Percentiles rank a stretch among this genome's conserved stretches.
Conservation (phyloP, 2,797 vertebrate genomes). For the Jordanella pulchra region DNA sequence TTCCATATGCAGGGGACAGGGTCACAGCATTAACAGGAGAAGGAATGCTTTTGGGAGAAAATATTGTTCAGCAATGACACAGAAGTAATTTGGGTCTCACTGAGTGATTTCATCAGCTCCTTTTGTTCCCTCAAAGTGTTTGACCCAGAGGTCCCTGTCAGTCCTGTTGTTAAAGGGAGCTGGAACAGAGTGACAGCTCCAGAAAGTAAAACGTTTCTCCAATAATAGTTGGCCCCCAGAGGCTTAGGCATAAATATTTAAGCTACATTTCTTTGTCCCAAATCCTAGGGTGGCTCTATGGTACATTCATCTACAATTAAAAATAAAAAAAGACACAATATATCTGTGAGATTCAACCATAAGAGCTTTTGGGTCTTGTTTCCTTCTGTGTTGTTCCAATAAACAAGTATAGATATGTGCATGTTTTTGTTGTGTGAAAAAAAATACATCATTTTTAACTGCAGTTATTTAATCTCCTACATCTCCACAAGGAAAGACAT, state of each 20-base stretch:
- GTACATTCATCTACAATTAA: constrained; percentile 81
- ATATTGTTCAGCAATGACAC: constrained; percentile 89
- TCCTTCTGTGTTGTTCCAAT: constrained; percentile 31
- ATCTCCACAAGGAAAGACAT: constrained; percentile 24
- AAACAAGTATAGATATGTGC: constrained; percentile 24
- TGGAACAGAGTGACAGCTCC: constrained; percentile 82
- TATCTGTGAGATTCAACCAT: constrained; percentile 64
- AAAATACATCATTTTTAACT: not conserved
- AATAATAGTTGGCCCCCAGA: constrained; percentile 85
- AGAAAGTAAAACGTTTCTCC: constrained; percentile 87
- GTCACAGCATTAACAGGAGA: constrained; percentile 82
- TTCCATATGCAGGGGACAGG: constrained; percentile 79
- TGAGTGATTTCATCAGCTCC: constrained; percentile 83
- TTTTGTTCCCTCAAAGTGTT: constrained; percentile 86
- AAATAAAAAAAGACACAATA: constrained; percentile 74
- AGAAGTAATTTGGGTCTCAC: constrained; percentile 88
- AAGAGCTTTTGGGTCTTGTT: constrained; percentile 34
- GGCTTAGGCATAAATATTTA: constrained; percentile 87
- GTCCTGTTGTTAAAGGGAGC: constrained; percentile 82
- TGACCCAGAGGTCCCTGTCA: constrained; percentile 87
- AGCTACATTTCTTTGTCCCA: constrained; percentile 80
- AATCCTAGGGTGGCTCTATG: constrained; percentile 86
- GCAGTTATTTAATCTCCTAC: not conserved
- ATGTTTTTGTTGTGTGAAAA: constrained; percentile 24
- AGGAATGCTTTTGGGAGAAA: constrained; percentile 83